Evolutionary conservation across 2,888 invertebrate genomes (phyloP).

Genomic region (Apamea anceps): DNA sequence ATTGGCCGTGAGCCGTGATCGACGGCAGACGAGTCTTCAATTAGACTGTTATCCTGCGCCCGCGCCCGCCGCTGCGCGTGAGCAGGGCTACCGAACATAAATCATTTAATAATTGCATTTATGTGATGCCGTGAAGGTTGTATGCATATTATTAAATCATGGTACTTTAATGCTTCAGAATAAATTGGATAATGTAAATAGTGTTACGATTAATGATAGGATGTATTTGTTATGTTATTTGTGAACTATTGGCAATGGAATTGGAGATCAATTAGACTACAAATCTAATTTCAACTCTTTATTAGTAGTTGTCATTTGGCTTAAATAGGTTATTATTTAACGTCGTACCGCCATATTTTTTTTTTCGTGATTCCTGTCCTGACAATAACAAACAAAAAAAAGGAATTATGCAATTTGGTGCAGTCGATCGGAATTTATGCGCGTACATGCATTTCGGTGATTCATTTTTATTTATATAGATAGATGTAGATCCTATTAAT

Average conservation of each 20-base stretch:
- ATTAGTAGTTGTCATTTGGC: not conserved
- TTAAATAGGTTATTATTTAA: not conserved
- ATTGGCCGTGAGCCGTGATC: constrained; percentile 78
- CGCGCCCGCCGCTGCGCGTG: constrained; percentile 60
- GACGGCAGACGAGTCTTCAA: constrained; percentile 79
- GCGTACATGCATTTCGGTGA: too few relatives aligned
- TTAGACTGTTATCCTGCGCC: constrained; percentile 70
- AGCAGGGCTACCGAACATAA: constrained; percentile 65
- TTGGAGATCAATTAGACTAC: not conserved
- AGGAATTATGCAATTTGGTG: too few relatives aligned
- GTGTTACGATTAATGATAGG: constrained; percentile 19
- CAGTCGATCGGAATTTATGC: too few relatives aligned
- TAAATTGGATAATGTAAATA: constrained; percentile 32
- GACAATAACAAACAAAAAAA: too few relatives aligned
- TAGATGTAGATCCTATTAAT: not conserved
- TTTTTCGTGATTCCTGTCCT: too few relatives aligned
- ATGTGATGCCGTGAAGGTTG: constrained; percentile 54
- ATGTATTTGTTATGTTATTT: constrained; percentile 22
- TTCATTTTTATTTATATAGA: too few relatives aligned
- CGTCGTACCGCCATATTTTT: too few relatives aligned
- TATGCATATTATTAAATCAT: constrained; percentile 55
- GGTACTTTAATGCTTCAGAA: constrained; percentile 38
- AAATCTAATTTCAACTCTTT: not conserved
- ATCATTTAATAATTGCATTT: constrained; percentile 66
- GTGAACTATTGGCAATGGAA: not conserved